Base-by-base conservation (phyloP, 2,113 vertebrate genomes). In the Miniopterus natalensis region DNA sequence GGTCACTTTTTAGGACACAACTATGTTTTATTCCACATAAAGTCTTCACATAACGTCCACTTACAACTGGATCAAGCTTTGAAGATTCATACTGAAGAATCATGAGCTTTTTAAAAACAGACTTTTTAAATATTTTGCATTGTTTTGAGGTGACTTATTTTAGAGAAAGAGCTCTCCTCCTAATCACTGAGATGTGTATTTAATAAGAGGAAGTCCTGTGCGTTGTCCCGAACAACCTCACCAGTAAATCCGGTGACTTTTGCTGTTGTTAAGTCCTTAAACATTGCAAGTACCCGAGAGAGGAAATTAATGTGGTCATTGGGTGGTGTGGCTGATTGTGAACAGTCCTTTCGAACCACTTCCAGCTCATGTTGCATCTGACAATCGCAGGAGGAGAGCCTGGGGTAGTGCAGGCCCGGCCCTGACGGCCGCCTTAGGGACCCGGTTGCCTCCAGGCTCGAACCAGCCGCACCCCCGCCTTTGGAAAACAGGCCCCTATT, bases 71-170 rank as follows among this genome's bases (percentile, higher is more conserved):
- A 20, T n/a, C 51, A 73, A 0, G 59, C 94, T 97, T 96, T 98
- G 86, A 96, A 94, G 83, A 93, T 92, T 92, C 86, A 95, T 53
- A 36, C n/a, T 84, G 53, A 98, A 78, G 96, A 97, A 84, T 40
- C 86, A 74, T 93, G 95, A 96, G 75, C 84, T 97, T 59, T 59
- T 59, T 23, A 80, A 27, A 49, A 95, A 75, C 70, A 94, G n/a
- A 53, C 21, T 17, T 61, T 97, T 90, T 66, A 88, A 63, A 91
- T 27, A 6, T 70, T 85, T 73, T 96, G 73, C 61, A 25, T 66
- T n/a, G n/a, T 96, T 97, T 61, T 70, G 89, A 88, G 88, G 93
- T 77, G 88, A 93, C 81, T 94, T 90, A 36, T 78, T 95, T 95
- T 70, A 47, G 42, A 59, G 21, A 74, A 79, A 83, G 40, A 71